Base-by-base conservation (phyloP, 2,888 invertebrate species). In the Oxystoma pomonae region DNA sequence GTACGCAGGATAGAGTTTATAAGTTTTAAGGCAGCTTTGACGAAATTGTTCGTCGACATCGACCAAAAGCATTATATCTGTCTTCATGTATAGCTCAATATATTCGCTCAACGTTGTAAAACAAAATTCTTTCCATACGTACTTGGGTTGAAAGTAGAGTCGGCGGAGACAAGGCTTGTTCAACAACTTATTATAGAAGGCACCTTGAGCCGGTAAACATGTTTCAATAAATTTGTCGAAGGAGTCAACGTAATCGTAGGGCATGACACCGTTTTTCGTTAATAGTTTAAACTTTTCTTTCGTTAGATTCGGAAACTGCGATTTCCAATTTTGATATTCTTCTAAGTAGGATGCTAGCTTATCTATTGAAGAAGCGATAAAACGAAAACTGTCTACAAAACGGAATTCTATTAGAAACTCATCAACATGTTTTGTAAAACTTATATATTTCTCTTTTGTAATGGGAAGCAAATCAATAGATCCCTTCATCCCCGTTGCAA, bases 1-100 rank as follows among this genome's bases (percentile, higher is more conserved):
- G 52, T 75, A 73, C 22, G 70, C 68, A 35, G 35, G 35, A 35
- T 35, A 3, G 12, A 35, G 35, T 35, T 35, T 35, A 35, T 35
- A 35, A 35, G 35, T 35, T 12, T 35, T 35, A 35, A 35, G 35
- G 35, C 35, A 35, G 35, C 35, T 12, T 12, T 35, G 3, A 7
- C 12, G 35, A 35, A 35, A 35, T 12, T 12, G 12, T 35, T 7
- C 12, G 5, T 35, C 12, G 35, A 35, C n/a, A n/a, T n/a, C n/a
- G n/a, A n/a, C n/a, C n/a, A n/a, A n/a, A n/a, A n/a, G n/a, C n/a
- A n/a, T n/a, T n/a, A n/a, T n/a, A n/a, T n/a, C n/a, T n/a, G n/a
- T n/a, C n/a, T n/a, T n/a, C n/a, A n/a, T n/a, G n/a, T n/a, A n/a
- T n/a, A n/a, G n/a, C n/a, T 65, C 60, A 0, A 62, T 52, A 60